A percentile compares a stretch with the other conserved stretches of the same genome.
phyloP scores from a whole-genome alignment of 2,113 vertebrate species.

The Ptilonorhynchus violaceus region DNA sequence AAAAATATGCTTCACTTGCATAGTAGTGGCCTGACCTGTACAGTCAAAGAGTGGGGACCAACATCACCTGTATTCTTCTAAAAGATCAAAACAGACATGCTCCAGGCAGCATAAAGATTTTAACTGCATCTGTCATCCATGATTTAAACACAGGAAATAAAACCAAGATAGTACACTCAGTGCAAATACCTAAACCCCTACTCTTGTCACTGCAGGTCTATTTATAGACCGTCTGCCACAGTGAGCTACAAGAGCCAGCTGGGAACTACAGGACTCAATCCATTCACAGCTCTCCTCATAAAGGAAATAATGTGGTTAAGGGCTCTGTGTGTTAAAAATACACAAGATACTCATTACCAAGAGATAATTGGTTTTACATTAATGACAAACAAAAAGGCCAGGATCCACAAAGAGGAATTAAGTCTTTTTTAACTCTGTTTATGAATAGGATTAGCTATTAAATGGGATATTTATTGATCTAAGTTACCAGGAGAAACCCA shows the following conservation, averaged over 20 bases:
- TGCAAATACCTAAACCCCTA: background rate
- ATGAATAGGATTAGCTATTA: slow-evolving; percentile 12
- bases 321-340: background rate
- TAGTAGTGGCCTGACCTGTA: background rate
- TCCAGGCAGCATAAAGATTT: background rate
- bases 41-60: background rate
- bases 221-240: background rate
- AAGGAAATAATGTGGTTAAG: slow-evolving; percentile 30
- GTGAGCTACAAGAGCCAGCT: background rate
- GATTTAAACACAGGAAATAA: slow-evolving; percentile 9
- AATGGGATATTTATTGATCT: background rate
- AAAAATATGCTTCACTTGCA: background rate
- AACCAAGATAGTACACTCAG: background rate
- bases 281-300: slow-evolving; percentile 18
- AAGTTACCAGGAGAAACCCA: background rate
- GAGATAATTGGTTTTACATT: background rate
- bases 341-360: slow-evolving; percentile 9
- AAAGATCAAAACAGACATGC: background rate
- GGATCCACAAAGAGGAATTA: slow-evolving; percentile 6
- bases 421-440: background rate
- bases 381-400: background rate
- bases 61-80: background rate
- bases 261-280: background rate
- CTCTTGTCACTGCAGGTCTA: background rate
- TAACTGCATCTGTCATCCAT: background rate